Evolutionary conservation across 2,797 vertebrate genomes (phyloP).

Genomic region (Artibeus jamaicensis): DNA sequence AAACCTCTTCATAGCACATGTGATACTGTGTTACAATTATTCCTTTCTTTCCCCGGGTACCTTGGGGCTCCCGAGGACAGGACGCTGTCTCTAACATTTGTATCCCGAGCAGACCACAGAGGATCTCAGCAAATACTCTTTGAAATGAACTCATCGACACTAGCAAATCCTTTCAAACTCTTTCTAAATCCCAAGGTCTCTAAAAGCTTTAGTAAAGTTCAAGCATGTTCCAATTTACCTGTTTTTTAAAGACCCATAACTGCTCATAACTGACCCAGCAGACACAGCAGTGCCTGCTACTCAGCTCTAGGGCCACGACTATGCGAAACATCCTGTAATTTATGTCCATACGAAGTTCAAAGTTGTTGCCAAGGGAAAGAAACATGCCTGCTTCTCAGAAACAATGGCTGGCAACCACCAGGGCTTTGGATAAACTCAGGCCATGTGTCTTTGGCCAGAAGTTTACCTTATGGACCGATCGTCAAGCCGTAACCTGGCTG

Average conservation of each 20-base stretch:
- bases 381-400: constrained; percentile 27
- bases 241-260: constrained; percentile 9
- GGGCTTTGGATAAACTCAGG: background rate
- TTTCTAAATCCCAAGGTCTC: background rate
- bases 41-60: background rate
- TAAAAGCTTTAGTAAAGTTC: background rate
- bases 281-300: background rate
- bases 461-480: background rate
- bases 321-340: background rate
- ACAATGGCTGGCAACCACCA: constrained; percentile 31
- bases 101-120: background rate
- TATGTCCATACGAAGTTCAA: background rate
- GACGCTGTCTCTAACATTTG: background rate
- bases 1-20: background rate
- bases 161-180: background rate
- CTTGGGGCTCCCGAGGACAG: background rate
- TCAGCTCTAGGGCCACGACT: background rate
- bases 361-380: constrained; percentile 3
- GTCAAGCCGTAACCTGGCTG: constrained; percentile 3
- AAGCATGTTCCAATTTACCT: background rate
- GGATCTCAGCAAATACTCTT: background rate
- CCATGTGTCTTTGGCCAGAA: background rate
- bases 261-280: background rate
- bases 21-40: background rate
- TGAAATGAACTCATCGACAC: background rate